phyloP scores from a whole-genome alignment of 2,113 vertebrate species.

The Falco punctatus region DNA sequence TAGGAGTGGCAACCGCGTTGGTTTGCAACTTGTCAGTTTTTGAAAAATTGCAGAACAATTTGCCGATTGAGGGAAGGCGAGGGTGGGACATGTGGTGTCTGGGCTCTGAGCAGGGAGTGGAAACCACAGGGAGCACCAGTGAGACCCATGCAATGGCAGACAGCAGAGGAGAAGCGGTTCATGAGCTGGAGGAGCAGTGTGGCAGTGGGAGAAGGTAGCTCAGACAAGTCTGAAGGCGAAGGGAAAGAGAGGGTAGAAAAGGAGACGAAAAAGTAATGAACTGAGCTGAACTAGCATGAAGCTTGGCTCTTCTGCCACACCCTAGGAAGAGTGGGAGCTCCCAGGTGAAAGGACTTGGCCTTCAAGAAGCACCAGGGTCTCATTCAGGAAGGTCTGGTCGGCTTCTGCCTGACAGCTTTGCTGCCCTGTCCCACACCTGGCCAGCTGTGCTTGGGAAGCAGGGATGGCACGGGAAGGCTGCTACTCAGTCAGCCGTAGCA shows the following conservation, averaged over 20 bases:
- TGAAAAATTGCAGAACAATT: background rate
- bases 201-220: background rate
- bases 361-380: background rate
- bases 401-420: background rate
- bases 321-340: background rate
- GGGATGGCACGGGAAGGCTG: rapidly evolving
- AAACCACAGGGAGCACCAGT: background rate
- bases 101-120: background rate
- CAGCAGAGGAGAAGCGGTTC: rapidly evolving
- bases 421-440: background rate
- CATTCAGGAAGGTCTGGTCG: background rate
- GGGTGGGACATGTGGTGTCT: background rate
- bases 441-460: background rate
- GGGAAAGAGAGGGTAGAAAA: background rate
- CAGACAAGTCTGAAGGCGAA: background rate
- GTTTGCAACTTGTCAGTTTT: background rate
- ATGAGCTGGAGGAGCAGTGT: background rate
- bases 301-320: background rate
- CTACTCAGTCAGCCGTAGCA: rapidly evolving
- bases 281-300: too few species aligned
- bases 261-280: background rate
- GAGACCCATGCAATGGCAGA: background rate
- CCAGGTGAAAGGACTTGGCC: background rate
- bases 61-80: background rate
- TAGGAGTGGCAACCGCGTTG: background rate